Evolutionary conservation across 2,113 vertebrate genomes (phyloP).

Genomic region (Vidua chalybeata): DNA sequence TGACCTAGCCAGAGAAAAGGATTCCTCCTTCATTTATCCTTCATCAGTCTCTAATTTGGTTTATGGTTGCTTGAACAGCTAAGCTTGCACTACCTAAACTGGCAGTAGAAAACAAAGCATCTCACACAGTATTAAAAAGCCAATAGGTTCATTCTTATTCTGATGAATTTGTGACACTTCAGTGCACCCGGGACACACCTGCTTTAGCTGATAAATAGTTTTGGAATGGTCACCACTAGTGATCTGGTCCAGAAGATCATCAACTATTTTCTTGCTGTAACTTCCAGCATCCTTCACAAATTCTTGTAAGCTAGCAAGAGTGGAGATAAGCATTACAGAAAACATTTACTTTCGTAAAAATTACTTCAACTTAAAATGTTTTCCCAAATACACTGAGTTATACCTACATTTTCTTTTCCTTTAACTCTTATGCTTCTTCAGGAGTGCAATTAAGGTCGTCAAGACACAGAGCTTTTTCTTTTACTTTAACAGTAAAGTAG

Average conservation of each 20-base stretch:
- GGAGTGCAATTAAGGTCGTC: neutral
- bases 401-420: neutral
- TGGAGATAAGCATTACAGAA: neutral
- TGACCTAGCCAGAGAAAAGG: neutral
- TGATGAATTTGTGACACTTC: neutral
- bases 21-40: neutral
- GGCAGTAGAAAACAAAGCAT: neutral
- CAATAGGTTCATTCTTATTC: neutral
- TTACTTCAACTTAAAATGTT: neutral
- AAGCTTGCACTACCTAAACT: neutral
- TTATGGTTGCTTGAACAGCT: neutral
- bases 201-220: conserved; percentile 86
- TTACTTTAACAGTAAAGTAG: neutral
- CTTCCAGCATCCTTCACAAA: conserved; percentile 91
- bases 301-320: conserved; percentile 86
- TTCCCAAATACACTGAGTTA: neutral
- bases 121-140: neutral
- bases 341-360: neutral
- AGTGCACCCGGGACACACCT: conserved; percentile 67
- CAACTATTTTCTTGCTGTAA: conserved; percentile 88
- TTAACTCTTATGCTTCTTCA: neutral
- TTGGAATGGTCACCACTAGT: conserved; percentile 90
- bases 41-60: neutral
- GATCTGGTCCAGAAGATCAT: conserved; percentile 94
- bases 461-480: accelerated